phyloP scores from a whole-genome alignment of 2,888 invertebrate species.

The Morpho achilles region DNA sequence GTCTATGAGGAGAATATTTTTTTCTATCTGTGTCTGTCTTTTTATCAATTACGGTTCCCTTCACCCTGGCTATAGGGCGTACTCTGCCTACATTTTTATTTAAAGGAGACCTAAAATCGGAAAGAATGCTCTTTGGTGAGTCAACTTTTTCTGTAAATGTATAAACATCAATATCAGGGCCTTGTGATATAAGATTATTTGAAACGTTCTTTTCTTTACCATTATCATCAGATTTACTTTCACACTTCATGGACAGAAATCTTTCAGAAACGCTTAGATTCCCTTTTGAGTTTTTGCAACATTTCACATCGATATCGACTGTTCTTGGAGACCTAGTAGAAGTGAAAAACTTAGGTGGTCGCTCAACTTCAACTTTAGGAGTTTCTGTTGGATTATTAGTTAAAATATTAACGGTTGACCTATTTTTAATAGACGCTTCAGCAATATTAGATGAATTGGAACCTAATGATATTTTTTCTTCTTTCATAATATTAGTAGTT shows the following conservation, averaged over 20 bases:
- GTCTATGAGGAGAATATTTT: slow-evolving; percentile 68
- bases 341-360: slow-evolving; percentile 71
- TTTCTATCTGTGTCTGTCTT: slow-evolving; percentile 66
- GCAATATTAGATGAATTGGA: slow-evolving; percentile 35
- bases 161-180: slow-evolving; percentile 69
- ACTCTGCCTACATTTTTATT: slow-evolving; percentile 67
- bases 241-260: slow-evolving; percentile 62
- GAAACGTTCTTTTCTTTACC: slow-evolving; percentile 51
- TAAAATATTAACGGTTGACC: slow-evolving; percentile 2
- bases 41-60: slow-evolving; percentile 71
- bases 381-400: slow-evolving; percentile 34
- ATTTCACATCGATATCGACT: slow-evolving; percentile 71
- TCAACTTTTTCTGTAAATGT: slow-evolving; percentile 73
- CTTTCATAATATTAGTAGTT: slow-evolving; percentile 25
- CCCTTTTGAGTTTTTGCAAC: slow-evolving; percentile 69
- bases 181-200: slow-evolving; percentile 60
- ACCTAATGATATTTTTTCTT: slow-evolving; percentile 26
- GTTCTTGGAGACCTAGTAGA: slow-evolving; percentile 63
- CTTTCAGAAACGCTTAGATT: slow-evolving; percentile 67
- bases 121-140: slow-evolving; percentile 69
- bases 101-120: slow-evolving; percentile 63
- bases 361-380: slow-evolving; percentile 60
- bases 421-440: slow-evolving; percentile 11
- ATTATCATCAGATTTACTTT: slow-evolving; percentile 55
- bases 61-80: slow-evolving; percentile 71